Conservation (phyloP, 1,140 invertebrate species). For the Drosophila sturtevanti region DNA sequence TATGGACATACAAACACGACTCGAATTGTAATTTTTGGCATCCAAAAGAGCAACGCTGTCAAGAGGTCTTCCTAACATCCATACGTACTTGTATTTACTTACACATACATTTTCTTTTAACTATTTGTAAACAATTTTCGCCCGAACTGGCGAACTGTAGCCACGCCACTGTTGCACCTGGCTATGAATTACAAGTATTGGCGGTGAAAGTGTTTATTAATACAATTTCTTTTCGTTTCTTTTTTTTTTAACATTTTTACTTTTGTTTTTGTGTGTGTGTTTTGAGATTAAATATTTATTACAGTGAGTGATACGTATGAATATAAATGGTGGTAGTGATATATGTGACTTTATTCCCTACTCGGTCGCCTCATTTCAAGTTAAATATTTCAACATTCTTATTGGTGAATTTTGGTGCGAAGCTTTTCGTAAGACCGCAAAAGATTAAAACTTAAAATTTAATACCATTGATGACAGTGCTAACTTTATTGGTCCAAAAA, state of each 20-base stretch:
- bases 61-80: constrained; percentile 38
- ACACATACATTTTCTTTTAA: constrained; percentile 37
- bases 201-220: constrained; percentile 76
- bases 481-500: constrained; percentile 19
- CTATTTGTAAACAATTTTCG: constrained; percentile 62
- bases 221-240: constrained; percentile 61
- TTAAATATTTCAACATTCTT: too few relatives aligned
- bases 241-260: background rate
- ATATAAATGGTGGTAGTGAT: constrained; percentile 10
- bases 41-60: constrained; percentile 56
- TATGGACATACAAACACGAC: constrained; percentile 51
- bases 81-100: background rate
- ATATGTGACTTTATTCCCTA: background rate
- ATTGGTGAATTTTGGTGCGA: background rate
- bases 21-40: constrained; percentile 56
- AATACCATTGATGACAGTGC: background rate
- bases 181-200: constrained; percentile 65
- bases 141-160: constrained; percentile 3
- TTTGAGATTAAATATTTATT: constrained; percentile 50
- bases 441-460: constrained; percentile 35
- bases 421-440: constrained; percentile 27
- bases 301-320: constrained; percentile 17
- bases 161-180: constrained; percentile 43
- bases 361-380: background rate
- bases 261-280: constrained; percentile 24